A percentile compares a stretch with the other conserved stretches of the same genome.
Evolutionary conservation across 2,797 vertebrate species (phyloP).

Genomic region (Geotrypetes seraphini): DNA sequence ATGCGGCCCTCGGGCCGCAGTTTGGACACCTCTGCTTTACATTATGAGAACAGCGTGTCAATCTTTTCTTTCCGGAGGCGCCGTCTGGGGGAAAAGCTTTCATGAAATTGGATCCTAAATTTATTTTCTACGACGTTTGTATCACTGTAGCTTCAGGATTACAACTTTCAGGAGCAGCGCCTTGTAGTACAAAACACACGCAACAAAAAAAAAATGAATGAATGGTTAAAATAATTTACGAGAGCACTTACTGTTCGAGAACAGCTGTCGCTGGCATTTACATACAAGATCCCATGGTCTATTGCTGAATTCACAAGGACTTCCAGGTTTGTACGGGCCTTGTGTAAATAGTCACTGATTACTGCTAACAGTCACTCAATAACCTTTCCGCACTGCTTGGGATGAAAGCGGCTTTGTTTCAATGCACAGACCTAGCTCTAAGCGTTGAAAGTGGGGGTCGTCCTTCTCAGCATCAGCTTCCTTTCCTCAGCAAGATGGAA

Average conservation of each 20-base stretch:
- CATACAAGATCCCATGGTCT: not conserved
- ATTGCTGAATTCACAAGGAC: not conserved
- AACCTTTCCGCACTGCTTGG: constrained; percentile 14
- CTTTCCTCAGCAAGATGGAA: not conserved
- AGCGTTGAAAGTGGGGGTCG: constrained; percentile 5
- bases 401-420: constrained; percentile 22
- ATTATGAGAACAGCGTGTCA: no score
- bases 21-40: no score
- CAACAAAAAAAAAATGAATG: no score
- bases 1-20: no score
- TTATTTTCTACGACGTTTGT: no score
- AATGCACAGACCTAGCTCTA: not conserved
- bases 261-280: constrained; percentile 8
- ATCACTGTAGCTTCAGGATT: no score
- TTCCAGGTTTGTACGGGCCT: not conserved
- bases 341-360: constrained; percentile 21
- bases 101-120: no score
- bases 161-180: no score
- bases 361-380: constrained; percentile 11
- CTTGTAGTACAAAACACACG: no score
- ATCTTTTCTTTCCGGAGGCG: no score
- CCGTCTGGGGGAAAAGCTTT: no score
- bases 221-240: no score
- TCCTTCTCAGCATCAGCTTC: constrained; percentile 21
- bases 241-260: not conserved